Evolutionary conservation across 2,113 vertebrate genomes (phyloP), one percentile per base, ranked within the genome.

Genomic region (Pantherophis guttatus): DNA sequence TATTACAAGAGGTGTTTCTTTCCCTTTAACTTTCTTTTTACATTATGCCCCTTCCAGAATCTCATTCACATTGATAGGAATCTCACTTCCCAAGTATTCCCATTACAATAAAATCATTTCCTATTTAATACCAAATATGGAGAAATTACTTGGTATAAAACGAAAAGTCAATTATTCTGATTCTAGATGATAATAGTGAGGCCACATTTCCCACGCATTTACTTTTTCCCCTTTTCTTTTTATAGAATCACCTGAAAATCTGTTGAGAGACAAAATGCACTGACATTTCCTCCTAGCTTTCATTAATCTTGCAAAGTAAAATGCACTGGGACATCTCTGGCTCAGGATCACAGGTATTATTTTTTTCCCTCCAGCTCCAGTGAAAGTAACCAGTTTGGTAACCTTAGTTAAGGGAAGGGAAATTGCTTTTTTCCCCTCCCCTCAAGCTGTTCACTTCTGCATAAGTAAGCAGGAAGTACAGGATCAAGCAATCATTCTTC

Each of bases 381-480:
- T 92, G 92, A 96, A 97, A 96, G 44, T 89, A 92, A 88, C 24
- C 91, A 93, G 91, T 50, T 92, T 65, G 53, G 57, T 87, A 62
- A 95, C 57, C 33, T 87, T 65, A 92, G 85, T 21, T 90, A 29
- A 94, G 87, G 92, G 89, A 92, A 96, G 93, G 75, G 91, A 97
- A 96, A 94, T 26, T 15, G 39, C 1, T 88, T 91, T 86, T 87
- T 93, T 92, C 88, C 93, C 93, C 91, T 88, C 93, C 90, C 75
- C 52, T n/a, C 86, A 59, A 93, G 88, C 95, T 89, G 48, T 86
- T 50, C 93, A 90, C 58, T 29, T 12, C 92, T n/a, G 0, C 52
- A 89, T 58, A 53, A 92, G 70, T 23, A 57, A 58, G 94, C 93
- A 96, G 96, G 95, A 96, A 95, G 95, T 89, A 92, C 94, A 93